These are phyloP conservation scores for Asarcornis scutulata DNA, from an alignment of 2,113 vertebrate genomes.

Conservation along the genomic window DNA sequence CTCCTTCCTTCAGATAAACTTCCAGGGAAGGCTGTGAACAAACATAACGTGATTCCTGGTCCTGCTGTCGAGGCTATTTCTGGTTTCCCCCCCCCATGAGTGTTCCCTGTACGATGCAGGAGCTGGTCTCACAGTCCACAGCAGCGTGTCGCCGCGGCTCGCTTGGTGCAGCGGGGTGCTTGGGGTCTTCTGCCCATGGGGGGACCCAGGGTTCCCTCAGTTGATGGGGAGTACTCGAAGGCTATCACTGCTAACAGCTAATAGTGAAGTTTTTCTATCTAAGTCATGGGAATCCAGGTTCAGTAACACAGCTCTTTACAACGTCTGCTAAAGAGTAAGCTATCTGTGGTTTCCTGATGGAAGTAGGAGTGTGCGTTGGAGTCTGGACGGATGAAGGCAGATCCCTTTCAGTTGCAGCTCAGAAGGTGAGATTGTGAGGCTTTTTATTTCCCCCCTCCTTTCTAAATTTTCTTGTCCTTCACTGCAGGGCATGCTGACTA, in stretches of 20 bases:
- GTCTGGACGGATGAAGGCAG: background rate
- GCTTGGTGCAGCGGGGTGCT: background rate
- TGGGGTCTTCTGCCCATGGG: accelerated
- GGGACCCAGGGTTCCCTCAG: background rate
- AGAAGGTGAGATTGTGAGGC: background rate
- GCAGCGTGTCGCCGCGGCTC: background rate
- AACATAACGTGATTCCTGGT: background rate
- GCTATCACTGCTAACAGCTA: background rate
- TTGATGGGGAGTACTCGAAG: background rate
- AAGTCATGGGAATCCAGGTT: background rate
- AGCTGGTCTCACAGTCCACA: background rate
- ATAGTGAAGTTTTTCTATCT: background rate
- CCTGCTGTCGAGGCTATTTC: background rate
- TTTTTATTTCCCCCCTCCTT: background rate
- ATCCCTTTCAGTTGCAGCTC: background rate
- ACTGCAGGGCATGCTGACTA: background rate
- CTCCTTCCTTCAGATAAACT: background rate
- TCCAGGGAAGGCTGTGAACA: background rate
- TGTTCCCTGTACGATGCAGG: background rate
- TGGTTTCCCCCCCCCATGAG: background rate
- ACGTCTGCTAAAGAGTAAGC: background rate
- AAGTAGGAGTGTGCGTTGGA: background rate
- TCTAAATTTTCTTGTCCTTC: background rate
- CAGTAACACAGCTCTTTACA: no score
- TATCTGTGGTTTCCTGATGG: background rate